Evolutionary conservation across 2,888 invertebrate species (phyloP).

Genomic region (Aproaerema taeniolella): DNA sequence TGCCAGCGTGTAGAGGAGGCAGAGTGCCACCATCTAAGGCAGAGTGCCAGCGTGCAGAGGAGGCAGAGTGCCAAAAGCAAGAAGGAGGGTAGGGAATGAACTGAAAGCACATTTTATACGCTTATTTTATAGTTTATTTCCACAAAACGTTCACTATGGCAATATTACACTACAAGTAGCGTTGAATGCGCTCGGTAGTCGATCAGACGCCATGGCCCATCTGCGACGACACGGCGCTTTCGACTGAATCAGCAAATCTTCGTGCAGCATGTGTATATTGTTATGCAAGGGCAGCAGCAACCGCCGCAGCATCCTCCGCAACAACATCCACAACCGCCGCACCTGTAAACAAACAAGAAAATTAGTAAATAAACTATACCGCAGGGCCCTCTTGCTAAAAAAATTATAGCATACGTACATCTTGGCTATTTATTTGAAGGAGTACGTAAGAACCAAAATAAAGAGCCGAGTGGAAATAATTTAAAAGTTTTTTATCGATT

Average conservation of each 20-base stretch:
- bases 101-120: no score
- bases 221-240: no score
- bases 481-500: slow-evolving; percentile 31
- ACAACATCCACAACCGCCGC: slow-evolving; percentile 30
- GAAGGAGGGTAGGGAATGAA: background rate
- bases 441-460: slow-evolving; percentile 7
- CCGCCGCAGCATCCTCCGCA: slow-evolving; percentile 29
- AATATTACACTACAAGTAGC: no score
- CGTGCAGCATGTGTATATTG: slow-evolving; percentile 30
- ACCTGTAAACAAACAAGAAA: slow-evolving; percentile 37
- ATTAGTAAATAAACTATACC: background rate
- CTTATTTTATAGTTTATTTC: no score
- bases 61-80: background rate
- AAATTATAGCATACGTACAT: slow-evolving; percentile 29
- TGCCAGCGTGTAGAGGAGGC: no score
- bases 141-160: no score
- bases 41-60: slow-evolving; percentile 8
- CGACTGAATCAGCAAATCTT: slow-evolving; percentile 17
- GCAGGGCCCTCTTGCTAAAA: no score
- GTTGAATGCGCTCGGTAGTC: no score
- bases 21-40: background rate
- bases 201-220: no score
- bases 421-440: slow-evolving; percentile 27
- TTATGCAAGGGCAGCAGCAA: slow-evolving; percentile 37
- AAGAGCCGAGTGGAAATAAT: slow-evolving; percentile 13